Evolutionary conservation across 2,797 vertebrate species (phyloP).

Genomic region (Philypnodon macrostomus): DNA sequence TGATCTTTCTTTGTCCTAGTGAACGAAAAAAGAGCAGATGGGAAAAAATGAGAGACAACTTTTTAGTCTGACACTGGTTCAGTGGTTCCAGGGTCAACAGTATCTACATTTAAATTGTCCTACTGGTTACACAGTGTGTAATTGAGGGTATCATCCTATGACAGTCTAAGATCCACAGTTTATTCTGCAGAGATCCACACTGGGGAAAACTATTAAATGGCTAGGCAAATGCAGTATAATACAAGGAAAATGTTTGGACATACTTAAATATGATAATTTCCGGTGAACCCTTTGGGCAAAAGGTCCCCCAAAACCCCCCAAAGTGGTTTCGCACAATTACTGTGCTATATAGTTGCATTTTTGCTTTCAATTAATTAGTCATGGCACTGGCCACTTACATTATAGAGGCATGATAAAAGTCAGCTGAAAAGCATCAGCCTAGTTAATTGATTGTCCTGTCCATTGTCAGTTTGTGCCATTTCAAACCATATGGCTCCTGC

Average conservation of each 20-base stretch:
- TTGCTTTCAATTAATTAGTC: not conserved
- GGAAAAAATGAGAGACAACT: conserved; percentile 22
- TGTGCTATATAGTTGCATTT: conserved; percentile 1
- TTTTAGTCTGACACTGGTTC: not conserved
- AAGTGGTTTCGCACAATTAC: not conserved
- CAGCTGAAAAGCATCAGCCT: not conserved
- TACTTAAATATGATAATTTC: no score
- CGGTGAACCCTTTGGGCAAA: not conserved
- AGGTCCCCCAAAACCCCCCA: not conserved
- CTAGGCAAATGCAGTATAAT: no score
- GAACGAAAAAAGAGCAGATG: conserved; percentile 15
- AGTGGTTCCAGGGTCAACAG: not conserved
- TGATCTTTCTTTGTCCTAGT: conserved; percentile 33
- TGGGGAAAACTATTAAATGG: no score
- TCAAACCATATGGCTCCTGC: conserved; percentile 7
- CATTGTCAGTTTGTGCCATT: conserved; percentile 5
- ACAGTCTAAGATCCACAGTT: no score
- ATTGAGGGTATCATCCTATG: no score
- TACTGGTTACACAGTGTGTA: no score
- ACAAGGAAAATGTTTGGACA: no score
- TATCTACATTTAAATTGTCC: not conserved
- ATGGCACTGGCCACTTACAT: conserved; percentile 1
- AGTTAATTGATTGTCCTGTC: conserved; percentile 11
- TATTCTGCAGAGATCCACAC: not conserved
- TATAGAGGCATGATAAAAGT: not conserved